Evolutionary conservation across 2,113 vertebrate species (phyloP), one percentile per base, ranked within the genome.

Genomic region (Cinclus cinclus): DNA sequence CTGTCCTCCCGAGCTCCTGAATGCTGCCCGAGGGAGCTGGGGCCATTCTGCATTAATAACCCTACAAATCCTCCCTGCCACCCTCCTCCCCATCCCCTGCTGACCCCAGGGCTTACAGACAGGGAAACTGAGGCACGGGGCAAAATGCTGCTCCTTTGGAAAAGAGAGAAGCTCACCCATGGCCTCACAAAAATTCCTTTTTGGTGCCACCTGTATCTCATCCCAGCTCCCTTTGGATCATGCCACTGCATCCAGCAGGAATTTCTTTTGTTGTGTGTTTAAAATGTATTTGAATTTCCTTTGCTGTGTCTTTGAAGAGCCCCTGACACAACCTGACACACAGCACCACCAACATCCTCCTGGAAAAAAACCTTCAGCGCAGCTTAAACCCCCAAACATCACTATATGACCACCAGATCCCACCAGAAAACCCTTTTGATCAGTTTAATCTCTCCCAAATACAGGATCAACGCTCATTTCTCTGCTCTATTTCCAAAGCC

Each of bases 231-330:
- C 11, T 50, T 28, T 2, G 39, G 60, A n/a, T 24, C 1, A 0
- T 0, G 1, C 20, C 0, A 0, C 41, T 39, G 59, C 8, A 31
- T 5, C 41, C 70, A 10, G 2, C 62, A 19, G 76, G 44, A 35
- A 50, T 79, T 58, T 9, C 21, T 60, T 39, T 35, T 11, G 27
- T 28, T 65, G 4, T 31, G 11, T 27, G 11, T 63, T 63, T 18
- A 21, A 63, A 44, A 31, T 31, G 21, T 2, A 11, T 31, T 14
- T 46, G 27, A 39, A 35, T 75, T 53, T 24, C 14, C 41, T 63
- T 25, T 6, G 28, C 56, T 78, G 4, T 16, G 75, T 69, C 7
- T 63, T 42, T 15, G 35, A 22, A 21, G 52, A 44, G 68, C 70
- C 50, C 24, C 67, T 3, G 21, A 33, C 70, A 82, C 55, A n/a